Base-by-base conservation (phyloP, 2,888 invertebrate species). In the Volucella inflata region DNA sequence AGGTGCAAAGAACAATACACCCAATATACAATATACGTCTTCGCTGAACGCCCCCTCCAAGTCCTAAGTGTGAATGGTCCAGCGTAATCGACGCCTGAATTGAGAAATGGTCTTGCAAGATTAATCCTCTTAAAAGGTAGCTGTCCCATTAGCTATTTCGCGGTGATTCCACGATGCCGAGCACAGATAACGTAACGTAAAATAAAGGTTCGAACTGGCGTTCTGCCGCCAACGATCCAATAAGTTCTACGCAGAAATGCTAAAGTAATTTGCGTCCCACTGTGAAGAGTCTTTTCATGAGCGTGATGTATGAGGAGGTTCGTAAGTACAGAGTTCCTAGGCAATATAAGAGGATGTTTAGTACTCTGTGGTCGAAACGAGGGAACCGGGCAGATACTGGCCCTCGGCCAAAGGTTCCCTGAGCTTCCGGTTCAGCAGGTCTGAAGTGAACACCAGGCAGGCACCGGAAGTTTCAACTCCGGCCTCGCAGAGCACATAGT, bases 1-100 rank as follows among this genome's bases (percentile, higher is more conserved):
- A 90, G 1, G 89, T 82, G 71, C 88, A 89, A 12, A 88, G 10
- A 38, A 77, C 76, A 14, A 89, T 68, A 62, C 89, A 89, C 1
- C 85, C 82, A 65, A 89, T 89, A 4, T 50, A 67, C 0, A 79
- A 67, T 36, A n/a, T n/a, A n/a, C n/a, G n/a, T n/a, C n/a, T 77
- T 74, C 1, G 77, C 59, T 14, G 88, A 87, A 16, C 88, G 14
- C 11, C 55, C 72, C 55, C 48, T 70, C 42, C 42, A 51, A 1
- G 40, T 67, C 17, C 12, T 87, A 8, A 88, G 65, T 9, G 53
- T 51, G 42, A 88, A 70, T 10, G 88, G 88, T 14, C 88, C 88
- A 10, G 77, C 87, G 60, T 81, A 88, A 60, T 88, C 88, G 2
- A 87, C 64, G 0, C 87, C 87, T 9, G 72, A 70, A 16, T 68